Conservation (phyloP, 2,113 vertebrate genomes). For the human (Homo sapiens) region DNA sequence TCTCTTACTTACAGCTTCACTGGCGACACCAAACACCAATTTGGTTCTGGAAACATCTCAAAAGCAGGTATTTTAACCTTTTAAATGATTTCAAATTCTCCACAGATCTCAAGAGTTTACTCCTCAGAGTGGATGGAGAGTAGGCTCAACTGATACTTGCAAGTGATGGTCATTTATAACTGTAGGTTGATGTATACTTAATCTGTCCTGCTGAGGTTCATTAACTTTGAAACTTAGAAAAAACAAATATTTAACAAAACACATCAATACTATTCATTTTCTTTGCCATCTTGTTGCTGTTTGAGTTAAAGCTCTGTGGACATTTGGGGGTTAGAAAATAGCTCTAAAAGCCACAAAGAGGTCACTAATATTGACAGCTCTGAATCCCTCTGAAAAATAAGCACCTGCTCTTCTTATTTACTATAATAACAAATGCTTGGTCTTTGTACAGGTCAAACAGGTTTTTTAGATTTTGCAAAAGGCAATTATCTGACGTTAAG, state of each 20-base stretch:
- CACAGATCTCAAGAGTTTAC: conserved; percentile 16
- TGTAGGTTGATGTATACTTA: not conserved
- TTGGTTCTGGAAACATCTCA: conserved; percentile 26
- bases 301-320: conserved; percentile 39
- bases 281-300: not conserved
- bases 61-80: not conserved
- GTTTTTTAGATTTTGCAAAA: conserved; percentile 72
- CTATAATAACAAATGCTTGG: conserved; percentile 74
- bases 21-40: not conserved
- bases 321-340: not conserved
- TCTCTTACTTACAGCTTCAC: conserved; percentile 27
- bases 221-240: conserved; percentile 39
- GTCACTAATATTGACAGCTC: conserved; percentile 54
- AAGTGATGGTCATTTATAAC: not conserved
- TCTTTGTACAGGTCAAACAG: conserved; percentile 61
- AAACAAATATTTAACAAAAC: conserved; percentile 33
- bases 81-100: conserved; percentile 29
- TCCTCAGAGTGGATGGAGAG: not conserved
- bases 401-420: conserved; percentile 80
- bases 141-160: not conserved
- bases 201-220: not conserved
- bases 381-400: conserved; percentile 67
- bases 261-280: not conserved
- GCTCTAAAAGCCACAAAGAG: conserved; percentile 59
- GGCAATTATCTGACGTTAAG: conserved; percentile 49